These are phyloP conservation scores for Stramonita haemastoma DNA, from an alignment of 2,888 invertebrate genomes.

Conservation along the genomic window DNA sequence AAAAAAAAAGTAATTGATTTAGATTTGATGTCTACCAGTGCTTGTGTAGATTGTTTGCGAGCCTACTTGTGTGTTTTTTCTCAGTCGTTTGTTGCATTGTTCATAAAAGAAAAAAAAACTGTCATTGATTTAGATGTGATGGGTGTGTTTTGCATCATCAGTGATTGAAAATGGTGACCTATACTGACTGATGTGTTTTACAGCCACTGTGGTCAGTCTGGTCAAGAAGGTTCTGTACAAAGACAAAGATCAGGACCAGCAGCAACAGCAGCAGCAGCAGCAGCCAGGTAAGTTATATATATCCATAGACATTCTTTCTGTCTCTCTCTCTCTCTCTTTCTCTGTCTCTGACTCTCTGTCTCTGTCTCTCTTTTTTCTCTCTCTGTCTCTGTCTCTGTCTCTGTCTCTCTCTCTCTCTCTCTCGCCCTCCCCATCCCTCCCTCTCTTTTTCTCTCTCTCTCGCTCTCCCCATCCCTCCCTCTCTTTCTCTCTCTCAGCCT, in stretches of 20 bases:
- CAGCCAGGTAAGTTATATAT: slow-evolving; percentile 22
- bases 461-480: too few relatives aligned
- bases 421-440: background rate
- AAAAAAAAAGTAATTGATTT: too few relatives aligned
- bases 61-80: too few relatives aligned
- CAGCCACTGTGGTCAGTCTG: slow-evolving; percentile 92
- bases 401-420: background rate
- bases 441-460: background rate
- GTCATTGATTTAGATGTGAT: background rate
- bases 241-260: slow-evolving; percentile 45
- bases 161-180: background rate
- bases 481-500: background rate
- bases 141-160: background rate
- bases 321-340: background rate
- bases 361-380: background rate
- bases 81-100: too few relatives aligned
- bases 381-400: too few relatives aligned
- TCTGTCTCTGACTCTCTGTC: too few relatives aligned
- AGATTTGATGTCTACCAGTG: too few relatives aligned
- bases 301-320: background rate
- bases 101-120: too few relatives aligned
- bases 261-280: slow-evolving; percentile 17
- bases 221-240: slow-evolving; percentile 86
- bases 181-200: slow-evolving; percentile 33
- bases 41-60: too few relatives aligned